A percentile compares a stretch with the other conserved stretches of the same genome.
Conservation (phyloP, 1,140 invertebrate species). For the Drosophila melanogaster region DNA sequence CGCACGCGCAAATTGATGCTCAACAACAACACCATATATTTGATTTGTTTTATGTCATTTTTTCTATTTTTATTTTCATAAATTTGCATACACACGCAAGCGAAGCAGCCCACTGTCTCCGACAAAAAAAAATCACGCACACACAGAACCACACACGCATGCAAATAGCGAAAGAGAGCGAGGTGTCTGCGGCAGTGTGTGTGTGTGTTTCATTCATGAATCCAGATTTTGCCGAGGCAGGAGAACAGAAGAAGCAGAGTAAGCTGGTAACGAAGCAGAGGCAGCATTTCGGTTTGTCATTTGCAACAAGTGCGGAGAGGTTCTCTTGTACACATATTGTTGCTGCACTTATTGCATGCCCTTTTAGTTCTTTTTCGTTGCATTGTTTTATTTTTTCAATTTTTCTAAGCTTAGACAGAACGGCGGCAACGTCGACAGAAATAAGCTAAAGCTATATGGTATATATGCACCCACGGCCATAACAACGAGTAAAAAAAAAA, state of each 20-base stretch:
- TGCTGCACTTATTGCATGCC: constrained; percentile 36
- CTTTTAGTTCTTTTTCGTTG: constrained; percentile 14
- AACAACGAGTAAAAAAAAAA: constrained; percentile 47
- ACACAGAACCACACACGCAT: constrained; percentile 4
- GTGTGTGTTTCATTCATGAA: constrained; percentile 81
- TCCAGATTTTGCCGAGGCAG: constrained; percentile 63
- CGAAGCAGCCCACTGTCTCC: constrained; percentile 44
- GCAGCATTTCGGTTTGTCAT: constrained; percentile 74
- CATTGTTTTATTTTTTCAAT: constrained; percentile 22
- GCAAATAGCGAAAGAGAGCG: constrained; percentile 12
- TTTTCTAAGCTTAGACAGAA: constrained; percentile 64
- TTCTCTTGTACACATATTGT: constrained; percentile 20
- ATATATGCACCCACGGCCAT: constrained; percentile 62
- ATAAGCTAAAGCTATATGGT: constrained; percentile 30
- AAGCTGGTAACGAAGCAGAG: constrained; percentile 8
- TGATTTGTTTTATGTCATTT: constrained; percentile 41
- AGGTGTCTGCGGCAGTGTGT: constrained; percentile 39
- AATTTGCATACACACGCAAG: constrained; percentile 78
- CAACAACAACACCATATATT: constrained; percentile 37
- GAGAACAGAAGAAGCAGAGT: constrained; percentile 15
- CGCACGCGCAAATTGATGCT: constrained; percentile 41
- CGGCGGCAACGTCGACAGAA: constrained; percentile 56
- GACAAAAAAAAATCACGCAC: constrained; percentile 11
- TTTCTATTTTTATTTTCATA: constrained; percentile 61
- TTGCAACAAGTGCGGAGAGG: constrained; percentile 72